Conservation (phyloP, 2,888 invertebrate genomes). For the Drosophila prostipennis region DNA sequence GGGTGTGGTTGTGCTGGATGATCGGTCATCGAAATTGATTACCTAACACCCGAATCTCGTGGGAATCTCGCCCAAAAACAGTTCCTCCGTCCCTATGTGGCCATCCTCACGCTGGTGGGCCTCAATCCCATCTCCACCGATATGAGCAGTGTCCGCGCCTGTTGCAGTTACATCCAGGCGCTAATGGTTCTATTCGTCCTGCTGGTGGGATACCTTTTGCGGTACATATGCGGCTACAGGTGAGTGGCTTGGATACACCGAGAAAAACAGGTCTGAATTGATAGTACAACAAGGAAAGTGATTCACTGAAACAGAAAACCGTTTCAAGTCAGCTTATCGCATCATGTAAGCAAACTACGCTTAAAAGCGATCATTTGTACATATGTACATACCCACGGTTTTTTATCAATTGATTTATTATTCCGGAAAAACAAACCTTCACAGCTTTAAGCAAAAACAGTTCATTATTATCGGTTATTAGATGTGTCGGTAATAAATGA, state of each 20-base stretch:
- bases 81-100: conserved; percentile 91
- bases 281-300: neutral
- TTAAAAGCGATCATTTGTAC: neutral
- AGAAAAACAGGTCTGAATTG: neutral
- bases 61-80: conserved; percentile 71
- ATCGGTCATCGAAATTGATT: conserved; percentile 2
- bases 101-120: conserved; percentile 90
- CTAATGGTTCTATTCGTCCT: conserved; percentile 88
- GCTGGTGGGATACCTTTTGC: conserved; percentile 89
- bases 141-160: conserved; percentile 86
- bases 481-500: too few relatives aligned
- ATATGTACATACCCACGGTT: neutral
- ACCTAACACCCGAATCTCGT: conserved; percentile 2
- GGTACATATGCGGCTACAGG: conserved; percentile 92
- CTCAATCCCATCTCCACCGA: conserved; percentile 89
- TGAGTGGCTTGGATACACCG: conserved; percentile 72
- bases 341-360: neutral
- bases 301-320: neutral
- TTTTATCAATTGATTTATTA: neutral
- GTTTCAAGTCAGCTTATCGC: conserved; percentile 1
- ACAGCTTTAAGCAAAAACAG: neutral
- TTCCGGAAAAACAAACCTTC: neutral
- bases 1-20: conserved; percentile 35
- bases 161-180: conserved; percentile 89
- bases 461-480: too few relatives aligned